phyloP scores from a whole-genome alignment of 2,113 vertebrate genomes.

The Toxotes jaculatrix region DNA sequence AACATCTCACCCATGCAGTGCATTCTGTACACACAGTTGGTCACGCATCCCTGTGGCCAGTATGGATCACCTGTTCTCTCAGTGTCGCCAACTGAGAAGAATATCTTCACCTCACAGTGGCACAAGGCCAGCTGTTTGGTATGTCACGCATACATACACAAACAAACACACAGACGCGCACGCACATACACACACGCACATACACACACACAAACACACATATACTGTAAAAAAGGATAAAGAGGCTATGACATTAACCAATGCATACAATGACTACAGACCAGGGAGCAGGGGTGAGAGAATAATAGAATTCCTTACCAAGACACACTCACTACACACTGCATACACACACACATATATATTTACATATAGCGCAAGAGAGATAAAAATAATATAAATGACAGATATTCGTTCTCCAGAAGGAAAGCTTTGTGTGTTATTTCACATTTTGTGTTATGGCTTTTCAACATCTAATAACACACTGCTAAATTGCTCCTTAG shows the following conservation, averaged over 20 bases:
- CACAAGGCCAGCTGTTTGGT: not conserved
- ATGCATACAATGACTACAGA: conserved; percentile 5
- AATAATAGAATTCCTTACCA: not conserved
- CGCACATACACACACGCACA: conserved; percentile 2
- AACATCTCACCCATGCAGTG: not conserved
- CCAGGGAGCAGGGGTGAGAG: not conserved
- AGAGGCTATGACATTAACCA: not conserved
- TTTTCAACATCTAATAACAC: conserved; percentile 40
- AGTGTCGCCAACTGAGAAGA: not conserved
- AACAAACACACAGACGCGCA: not conserved
- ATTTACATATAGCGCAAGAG: too few species aligned
- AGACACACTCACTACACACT: not conserved
- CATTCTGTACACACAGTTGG: not conserved
- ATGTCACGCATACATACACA: not conserved
- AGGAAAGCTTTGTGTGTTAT: conserved; percentile 21
- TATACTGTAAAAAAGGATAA: not conserved
- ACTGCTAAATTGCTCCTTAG: conserved; percentile 48
- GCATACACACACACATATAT: too few species aligned
- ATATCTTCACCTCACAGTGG: not conserved
- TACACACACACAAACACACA: not conserved
- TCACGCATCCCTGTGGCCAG: not conserved
- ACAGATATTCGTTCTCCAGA: conserved; percentile 16
- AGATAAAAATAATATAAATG: not conserved
- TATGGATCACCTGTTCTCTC: conserved; percentile 10
- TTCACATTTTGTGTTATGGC: conserved; percentile 41